A percentile compares a stretch with the other conserved stretches of the same genome.
Conservation (phyloP, 2,113 vertebrate genomes). For the Phyllostomus discolor region DNA sequence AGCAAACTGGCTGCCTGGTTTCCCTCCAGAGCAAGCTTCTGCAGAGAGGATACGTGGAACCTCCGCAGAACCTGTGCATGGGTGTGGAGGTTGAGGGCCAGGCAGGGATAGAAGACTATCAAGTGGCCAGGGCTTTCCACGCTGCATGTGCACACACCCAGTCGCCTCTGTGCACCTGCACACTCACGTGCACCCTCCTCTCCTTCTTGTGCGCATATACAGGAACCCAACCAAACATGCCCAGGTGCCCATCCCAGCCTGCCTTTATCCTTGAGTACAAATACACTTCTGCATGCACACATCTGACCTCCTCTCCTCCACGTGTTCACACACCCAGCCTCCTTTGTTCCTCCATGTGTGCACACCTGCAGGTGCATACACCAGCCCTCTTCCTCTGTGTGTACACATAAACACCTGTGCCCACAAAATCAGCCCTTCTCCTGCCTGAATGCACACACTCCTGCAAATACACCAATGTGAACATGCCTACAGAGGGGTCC, state of each 20-base stretch:
- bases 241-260: neutral
- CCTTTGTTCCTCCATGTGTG: neutral
- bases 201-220: neutral
- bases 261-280: neutral
- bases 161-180: neutral
- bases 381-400: neutral
- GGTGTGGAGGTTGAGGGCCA: neutral
- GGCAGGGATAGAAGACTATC: neutral
- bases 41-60: fast-evolving
- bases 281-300: neutral
- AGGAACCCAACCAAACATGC: neutral
- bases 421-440: neutral
- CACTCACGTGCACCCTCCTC: neutral
- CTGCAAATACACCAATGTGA: neutral
- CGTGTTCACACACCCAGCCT: neutral
- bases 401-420: neutral
- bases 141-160: fast-evolving
- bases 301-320: neutral
- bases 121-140: neutral
- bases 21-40: neutral
- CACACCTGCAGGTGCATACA: neutral
- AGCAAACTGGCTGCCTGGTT: neutral
- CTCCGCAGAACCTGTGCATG: neutral
- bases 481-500: no score
- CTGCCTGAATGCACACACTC: neutral